Base-by-base conservation (phyloP, 2,113 vertebrate genomes). In the Notothenia rossii region DNA sequence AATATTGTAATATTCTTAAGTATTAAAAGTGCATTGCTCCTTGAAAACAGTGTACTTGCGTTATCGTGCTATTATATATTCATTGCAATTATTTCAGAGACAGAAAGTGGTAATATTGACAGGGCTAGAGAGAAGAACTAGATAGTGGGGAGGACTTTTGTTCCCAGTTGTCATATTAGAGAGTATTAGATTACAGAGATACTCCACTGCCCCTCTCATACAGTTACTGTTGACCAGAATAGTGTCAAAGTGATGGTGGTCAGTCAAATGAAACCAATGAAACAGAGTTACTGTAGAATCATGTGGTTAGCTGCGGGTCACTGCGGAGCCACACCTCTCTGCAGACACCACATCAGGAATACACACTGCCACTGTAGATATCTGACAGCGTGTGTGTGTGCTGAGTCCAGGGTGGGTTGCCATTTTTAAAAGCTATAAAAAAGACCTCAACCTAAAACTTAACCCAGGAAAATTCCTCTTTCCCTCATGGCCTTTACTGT, bases 401-500 rank as follows among this genome's bases (percentile, higher is more conserved):
- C 29, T 29, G 60, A 60, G 36, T 22, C 61, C 36, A 79, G 62
- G 58, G 71, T 4, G 69, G 51, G 71, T 55, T 45, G 58, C 72
- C 61, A 40, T 67, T 75, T 81, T 77, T 65, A 62, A 84, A 85
- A 74, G 60, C 69, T 77, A 80, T 71, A 85, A 87, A 89, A 73
- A 81, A 77, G 70, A 86, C 62, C 81, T 77, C 74, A 75, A 72
- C 48, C 75, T 63, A 72, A 88, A 82, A 65, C 69, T 22, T 36
- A 86, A 67, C 49, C 56, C 12, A 67, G 70, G 61, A 74, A 86
- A 85, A 86, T 60, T 51, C 40, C 76, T 54, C 61, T 55, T 74
- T 76, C 46, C 33, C 78, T 59, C 14, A 22, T 56, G 67, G 51
- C 17, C 72, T 84, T 87, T 81, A 66, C 78, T 85, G 89, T 71